A percentile compares a stretch with the other conserved stretches of the same genome.
Evolutionary conservation across 1,140 invertebrate genomes (phyloP).

Genomic region (Trichonephila clavata): DNA sequence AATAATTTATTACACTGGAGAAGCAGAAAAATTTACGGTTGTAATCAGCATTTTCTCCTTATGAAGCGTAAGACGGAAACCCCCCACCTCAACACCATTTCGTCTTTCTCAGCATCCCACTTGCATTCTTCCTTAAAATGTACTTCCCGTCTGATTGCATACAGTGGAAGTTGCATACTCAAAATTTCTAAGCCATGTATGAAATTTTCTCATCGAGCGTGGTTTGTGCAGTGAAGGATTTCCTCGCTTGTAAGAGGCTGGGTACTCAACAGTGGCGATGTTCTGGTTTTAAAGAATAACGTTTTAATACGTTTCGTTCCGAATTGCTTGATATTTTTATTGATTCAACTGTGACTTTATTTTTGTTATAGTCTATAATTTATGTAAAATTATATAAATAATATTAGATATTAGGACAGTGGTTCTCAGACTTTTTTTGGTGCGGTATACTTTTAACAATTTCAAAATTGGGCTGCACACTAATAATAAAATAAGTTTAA

Average conservation of each 20-base stretch:
- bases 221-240: background rate
- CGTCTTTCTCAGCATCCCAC: background rate
- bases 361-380: no score
- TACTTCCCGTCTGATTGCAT: background rate
- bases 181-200: constrained; percentile 13
- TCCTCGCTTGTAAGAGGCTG: background rate
- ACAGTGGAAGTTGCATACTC: constrained; percentile 3
- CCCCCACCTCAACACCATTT: background rate
- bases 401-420: no score
- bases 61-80: background rate
- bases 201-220: background rate
- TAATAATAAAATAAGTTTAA: no score
- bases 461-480: no score
- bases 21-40: constrained; percentile 10
- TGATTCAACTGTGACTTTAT: no score
- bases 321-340: no score
- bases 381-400: no score
- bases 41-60: constrained; percentile 23
- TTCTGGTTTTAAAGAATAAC: no score
- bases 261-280: background rate
- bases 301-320: no score
- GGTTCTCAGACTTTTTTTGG: no score
- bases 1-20: constrained; percentile 15
- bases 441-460: no score
- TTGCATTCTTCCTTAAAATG: background rate